Conservation (phyloP, 2,888 invertebrate genomes). For the Cactoblastis cactorum region DNA sequence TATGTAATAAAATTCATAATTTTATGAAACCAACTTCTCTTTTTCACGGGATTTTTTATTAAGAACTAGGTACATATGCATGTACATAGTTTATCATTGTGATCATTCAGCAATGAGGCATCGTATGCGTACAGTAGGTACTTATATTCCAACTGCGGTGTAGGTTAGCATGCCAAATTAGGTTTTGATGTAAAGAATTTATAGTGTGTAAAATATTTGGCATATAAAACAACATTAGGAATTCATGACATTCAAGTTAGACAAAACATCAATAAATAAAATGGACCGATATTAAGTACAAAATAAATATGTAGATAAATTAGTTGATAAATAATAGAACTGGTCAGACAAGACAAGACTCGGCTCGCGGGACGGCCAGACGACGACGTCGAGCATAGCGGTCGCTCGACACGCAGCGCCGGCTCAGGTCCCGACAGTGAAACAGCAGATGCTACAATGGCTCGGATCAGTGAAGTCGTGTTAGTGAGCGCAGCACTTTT, state of each 20-base stretch:
- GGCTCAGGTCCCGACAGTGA: neutral
- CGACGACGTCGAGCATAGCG: neutral
- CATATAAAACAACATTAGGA: neutral
- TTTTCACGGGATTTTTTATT: neutral
- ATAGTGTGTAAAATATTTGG: neutral
- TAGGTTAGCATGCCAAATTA: neutral
- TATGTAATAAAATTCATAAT: neutral
- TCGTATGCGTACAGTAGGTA: neutral
- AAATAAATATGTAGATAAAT: neutral
- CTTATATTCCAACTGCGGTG: neutral
- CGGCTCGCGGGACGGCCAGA: neutral
- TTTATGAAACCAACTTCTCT: slow-evolving; percentile 22
- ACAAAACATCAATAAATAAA: slow-evolving; percentile 1
- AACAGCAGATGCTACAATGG: slow-evolving; percentile 48
- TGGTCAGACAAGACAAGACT: slow-evolving; percentile 4
- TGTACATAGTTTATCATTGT: no score
- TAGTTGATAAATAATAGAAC: slow-evolving; percentile 1
- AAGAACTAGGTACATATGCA: neutral
- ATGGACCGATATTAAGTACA: neutral
- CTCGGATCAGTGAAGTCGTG: slow-evolving; percentile 45
- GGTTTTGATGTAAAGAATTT: neutral
- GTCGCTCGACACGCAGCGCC: neutral
- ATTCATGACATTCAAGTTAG: neutral
- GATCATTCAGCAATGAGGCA: neutral
- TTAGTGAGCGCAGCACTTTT: slow-evolving; percentile 47